Conservation (phyloP, 2,113 vertebrate species). For the Pterophyllum scalare region DNA sequence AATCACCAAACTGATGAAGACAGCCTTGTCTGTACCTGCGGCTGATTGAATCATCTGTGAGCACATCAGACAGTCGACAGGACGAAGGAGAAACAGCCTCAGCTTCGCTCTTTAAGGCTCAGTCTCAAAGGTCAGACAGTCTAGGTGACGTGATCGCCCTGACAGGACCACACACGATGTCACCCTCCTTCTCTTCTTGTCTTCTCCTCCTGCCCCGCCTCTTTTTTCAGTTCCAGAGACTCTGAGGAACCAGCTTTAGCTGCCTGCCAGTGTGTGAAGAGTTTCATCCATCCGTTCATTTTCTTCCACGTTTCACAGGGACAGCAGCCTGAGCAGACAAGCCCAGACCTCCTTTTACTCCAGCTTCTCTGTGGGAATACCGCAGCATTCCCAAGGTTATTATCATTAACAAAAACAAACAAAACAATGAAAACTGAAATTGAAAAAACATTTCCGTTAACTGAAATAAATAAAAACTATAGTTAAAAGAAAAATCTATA, state of each 20-base stretch:
- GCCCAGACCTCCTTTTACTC: too few species aligned
- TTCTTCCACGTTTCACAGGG: too few species aligned
- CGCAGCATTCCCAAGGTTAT: too few species aligned
- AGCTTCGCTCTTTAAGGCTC: slow-evolving; percentile 43
- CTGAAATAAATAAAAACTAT: too few species aligned
- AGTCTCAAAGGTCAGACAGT: slow-evolving; percentile 64
- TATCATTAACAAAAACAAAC: too few species aligned
- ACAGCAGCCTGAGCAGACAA: too few species aligned
- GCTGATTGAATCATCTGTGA: slow-evolving; percentile 47
- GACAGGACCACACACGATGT: slow-evolving; percentile 57
- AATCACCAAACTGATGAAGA: background rate
- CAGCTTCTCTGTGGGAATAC: too few species aligned
- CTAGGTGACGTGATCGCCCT: slow-evolving; percentile 62
- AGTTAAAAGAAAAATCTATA: too few species aligned
- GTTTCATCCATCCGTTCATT: background rate
- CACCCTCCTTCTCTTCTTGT: slow-evolving; percentile 16
- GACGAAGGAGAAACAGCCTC: slow-evolving; percentile 16
- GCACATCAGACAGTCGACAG: slow-evolving; percentile 24
- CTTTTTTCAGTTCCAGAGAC: slow-evolving; percentile 1
- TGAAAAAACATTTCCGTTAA: too few species aligned
- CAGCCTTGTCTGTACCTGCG: slow-evolving; percentile 3
- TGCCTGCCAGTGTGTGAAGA: slow-evolving; percentile 18
- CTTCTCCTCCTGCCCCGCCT: background rate
- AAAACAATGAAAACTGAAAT: too few species aligned
- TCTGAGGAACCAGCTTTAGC: background rate